Conservation (phyloP, 1,140 invertebrate species). For the Bilobella aurantiaca region DNA sequence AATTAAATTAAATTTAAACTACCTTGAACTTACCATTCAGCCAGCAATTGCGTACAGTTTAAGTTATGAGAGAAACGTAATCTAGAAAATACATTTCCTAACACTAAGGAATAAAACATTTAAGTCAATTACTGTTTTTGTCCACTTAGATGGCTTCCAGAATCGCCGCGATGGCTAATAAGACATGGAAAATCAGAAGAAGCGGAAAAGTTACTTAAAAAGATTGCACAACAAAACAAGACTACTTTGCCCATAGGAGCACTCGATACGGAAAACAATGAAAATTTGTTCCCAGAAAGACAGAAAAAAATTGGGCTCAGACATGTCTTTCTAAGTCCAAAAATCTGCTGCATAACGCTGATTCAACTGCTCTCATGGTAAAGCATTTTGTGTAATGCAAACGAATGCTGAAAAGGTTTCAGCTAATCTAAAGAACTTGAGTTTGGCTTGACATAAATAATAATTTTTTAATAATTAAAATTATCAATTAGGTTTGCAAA, state of each 20-base stretch:
- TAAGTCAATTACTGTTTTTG: slow-evolving; percentile 4
- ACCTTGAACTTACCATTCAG: not conserved
- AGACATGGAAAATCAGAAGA: slow-evolving; percentile 19
- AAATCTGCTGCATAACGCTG: slow-evolving; percentile 8
- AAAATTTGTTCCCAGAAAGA: slow-evolving; percentile 8
- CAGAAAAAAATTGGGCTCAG: slow-evolving; percentile 7
- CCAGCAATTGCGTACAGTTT: not conserved
- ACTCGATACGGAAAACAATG: slow-evolving; percentile 8
- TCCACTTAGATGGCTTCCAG: slow-evolving; percentile 20
- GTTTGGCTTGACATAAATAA: too few species aligned
- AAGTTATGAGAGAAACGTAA: too few species aligned
- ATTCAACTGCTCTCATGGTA: slow-evolving; percentile 33
- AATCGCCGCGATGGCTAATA: slow-evolving; percentile 30
- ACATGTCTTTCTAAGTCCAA: not conserved
- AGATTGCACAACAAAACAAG: slow-evolving; percentile 19
- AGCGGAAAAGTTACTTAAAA: slow-evolving; percentile 14
- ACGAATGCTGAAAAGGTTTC: too few species aligned
- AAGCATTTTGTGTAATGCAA: too few species aligned
- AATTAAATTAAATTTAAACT: too few species aligned
- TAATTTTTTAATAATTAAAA: too few species aligned
- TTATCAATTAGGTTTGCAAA: slow-evolving; percentile 26
- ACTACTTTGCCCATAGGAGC: slow-evolving; percentile 20
- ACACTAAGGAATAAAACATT: too few species aligned
- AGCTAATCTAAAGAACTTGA: too few species aligned
- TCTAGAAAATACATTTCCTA: too few species aligned